These are phyloP conservation scores for Dasysyrphus tricinctus DNA, from an alignment of 2,888 invertebrate genomes.

Conservation along the genomic window DNA sequence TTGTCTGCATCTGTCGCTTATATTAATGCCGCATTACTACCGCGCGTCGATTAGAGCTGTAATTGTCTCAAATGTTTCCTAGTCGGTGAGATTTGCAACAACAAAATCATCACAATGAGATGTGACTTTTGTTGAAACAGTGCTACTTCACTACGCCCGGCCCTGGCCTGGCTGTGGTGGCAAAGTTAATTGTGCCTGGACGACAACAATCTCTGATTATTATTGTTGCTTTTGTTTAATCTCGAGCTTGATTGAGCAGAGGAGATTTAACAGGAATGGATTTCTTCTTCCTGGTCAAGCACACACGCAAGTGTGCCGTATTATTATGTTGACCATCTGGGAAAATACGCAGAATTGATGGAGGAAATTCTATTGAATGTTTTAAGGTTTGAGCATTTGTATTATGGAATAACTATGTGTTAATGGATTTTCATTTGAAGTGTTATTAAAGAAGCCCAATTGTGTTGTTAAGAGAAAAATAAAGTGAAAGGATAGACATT, in stretches of 20 bases:
- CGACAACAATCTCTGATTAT: neutral
- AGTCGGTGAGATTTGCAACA: neutral
- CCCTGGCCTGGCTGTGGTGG: neutral
- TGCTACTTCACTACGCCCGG: slow-evolving; percentile 1
- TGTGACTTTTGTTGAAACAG: slow-evolving; percentile 6
- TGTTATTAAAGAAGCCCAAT: neutral
- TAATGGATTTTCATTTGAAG: slow-evolving; percentile 9
- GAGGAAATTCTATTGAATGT: slow-evolving; percentile 11
- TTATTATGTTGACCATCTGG: slow-evolving; percentile 2
- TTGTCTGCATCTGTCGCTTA: slow-evolving; percentile 2
- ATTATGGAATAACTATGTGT: neutral
- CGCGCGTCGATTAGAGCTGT: neutral
- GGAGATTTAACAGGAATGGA: slow-evolving; percentile 10
- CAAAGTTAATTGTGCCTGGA: slow-evolving; percentile 17
- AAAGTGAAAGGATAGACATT: neutral
- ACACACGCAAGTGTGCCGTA: neutral
- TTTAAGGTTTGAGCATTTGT: neutral
- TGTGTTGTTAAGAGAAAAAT: neutral
- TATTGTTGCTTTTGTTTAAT: slow-evolving; percentile 29
- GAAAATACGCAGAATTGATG: neutral
- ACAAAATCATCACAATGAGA: neutral
- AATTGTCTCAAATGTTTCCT: slow-evolving; percentile 1
- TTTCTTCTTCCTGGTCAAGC: slow-evolving; percentile 24
- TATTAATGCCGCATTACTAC: neutral
- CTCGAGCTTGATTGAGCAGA: neutral